phyloP scores from a whole-genome alignment of 2,113 vertebrate genomes.

The Turnix velox region DNA sequence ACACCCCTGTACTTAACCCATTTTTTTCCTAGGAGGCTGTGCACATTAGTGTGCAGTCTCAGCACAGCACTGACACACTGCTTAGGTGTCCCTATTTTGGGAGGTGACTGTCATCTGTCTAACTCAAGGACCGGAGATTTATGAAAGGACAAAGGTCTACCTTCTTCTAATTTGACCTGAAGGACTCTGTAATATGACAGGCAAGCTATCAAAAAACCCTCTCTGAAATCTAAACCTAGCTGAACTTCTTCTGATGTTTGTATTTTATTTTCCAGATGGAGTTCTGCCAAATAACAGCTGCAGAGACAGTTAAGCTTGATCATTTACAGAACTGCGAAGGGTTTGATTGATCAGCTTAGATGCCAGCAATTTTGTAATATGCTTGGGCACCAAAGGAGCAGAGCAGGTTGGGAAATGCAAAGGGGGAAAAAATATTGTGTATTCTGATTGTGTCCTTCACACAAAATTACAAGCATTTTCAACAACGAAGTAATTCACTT shows the following conservation, averaged over 20 bases:
- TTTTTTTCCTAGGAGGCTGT: neutral
- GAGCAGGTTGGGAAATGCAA: neutral
- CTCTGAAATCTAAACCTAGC: neutral
- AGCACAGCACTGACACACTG: neutral
- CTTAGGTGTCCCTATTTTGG: neutral
- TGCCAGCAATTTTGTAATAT: constrained; percentile 43
- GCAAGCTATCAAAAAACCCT: neutral
- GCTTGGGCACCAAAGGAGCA: neutral
- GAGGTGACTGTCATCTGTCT: neutral
- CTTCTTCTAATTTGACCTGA: neutral
- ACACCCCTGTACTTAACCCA: neutral
- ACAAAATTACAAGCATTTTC: constrained; percentile 40
- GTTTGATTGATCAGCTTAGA: constrained; percentile 17
- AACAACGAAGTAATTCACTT: constrained; percentile 47
- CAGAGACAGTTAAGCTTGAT: constrained; percentile 1
- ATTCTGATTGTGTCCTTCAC: constrained; percentile 17
- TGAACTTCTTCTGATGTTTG: constrained; percentile 5
- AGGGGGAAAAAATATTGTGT: neutral
- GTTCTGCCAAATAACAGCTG: neutral
- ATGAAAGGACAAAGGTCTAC: neutral
- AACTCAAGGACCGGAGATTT: neutral
- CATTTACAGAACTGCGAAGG: neutral
- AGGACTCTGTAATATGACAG: neutral
- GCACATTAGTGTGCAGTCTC: neutral
- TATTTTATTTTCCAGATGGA: constrained; percentile 1